Evolutionary conservation across 1,140 invertebrate species (phyloP).

Genomic region (Vollenhovia emeryi): DNA sequence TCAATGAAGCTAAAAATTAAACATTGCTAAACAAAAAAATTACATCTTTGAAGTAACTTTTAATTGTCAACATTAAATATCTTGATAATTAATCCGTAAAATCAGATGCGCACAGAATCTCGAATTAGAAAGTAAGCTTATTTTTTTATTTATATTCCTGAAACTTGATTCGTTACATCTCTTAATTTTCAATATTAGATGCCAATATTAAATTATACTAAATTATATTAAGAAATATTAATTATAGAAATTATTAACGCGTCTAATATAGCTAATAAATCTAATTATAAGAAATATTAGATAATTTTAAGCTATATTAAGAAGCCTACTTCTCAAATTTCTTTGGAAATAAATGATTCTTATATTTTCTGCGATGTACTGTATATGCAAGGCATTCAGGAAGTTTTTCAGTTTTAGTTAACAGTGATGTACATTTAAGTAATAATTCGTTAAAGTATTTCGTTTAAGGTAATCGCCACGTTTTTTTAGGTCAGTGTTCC

Average conservation of each 20-base stretch:
- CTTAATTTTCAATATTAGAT: conserved; percentile 8
- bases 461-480: conserved; percentile 53
- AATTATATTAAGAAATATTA: conserved; percentile 11
- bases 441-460: conserved; percentile 41
- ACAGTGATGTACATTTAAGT: conserved; percentile 62
- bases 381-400: conserved; percentile 56
- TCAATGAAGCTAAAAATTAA: neutral
- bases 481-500: conserved; percentile 49
- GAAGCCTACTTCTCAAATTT: neutral
- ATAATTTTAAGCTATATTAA: neutral
- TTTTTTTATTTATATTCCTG: conserved; percentile 1
- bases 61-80: conserved; percentile 12
- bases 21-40: neutral
- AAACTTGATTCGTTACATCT: neutral
- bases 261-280: no score
- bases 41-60: neutral
- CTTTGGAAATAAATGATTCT: conserved; percentile 24
- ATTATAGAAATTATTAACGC: no score
- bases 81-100: neutral
- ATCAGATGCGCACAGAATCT: neutral
- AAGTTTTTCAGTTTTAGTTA: conserved; percentile 58
- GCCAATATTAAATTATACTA: neutral
- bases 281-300: no score
- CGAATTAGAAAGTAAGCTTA: conserved; percentile 20
- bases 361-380: conserved; percentile 61